Conservation (phyloP, 2,797 vertebrate genomes). For the Brotula barbata region DNA sequence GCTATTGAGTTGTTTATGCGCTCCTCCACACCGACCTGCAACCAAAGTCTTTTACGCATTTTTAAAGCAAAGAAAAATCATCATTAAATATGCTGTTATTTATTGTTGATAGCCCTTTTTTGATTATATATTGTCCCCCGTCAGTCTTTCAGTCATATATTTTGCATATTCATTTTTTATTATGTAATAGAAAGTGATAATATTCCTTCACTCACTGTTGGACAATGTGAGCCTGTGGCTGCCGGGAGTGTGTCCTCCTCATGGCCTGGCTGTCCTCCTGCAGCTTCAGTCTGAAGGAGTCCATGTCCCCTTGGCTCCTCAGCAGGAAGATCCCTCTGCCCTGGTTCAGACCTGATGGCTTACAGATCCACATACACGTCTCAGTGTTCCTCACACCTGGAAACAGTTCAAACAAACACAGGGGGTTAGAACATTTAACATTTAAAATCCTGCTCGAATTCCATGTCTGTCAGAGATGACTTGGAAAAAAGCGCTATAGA, state of each 20-base stretch:
- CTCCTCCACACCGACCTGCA: no score
- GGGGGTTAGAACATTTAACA: not conserved
- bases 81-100: no score
- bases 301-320: constrained; percentile 74
- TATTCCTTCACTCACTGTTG: constrained; percentile 78
- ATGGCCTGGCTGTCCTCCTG: constrained; percentile 57
- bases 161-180: no score
- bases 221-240: constrained; percentile 78
- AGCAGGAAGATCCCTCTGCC: constrained; percentile 90
- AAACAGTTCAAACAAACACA: constrained; percentile 6
- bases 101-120: no score
- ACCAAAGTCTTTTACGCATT: no score
- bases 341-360: constrained; percentile 86
- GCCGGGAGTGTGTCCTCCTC: constrained; percentile 53
- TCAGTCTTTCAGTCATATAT: no score
- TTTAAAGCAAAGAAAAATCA: no score
- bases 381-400: constrained; percentile 55
- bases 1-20: no score
- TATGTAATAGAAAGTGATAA: not conserved
- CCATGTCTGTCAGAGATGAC: no score
- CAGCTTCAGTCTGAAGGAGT: constrained; percentile 74
- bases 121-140: no score
- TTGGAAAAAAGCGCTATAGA: no score
- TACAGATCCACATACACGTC: constrained; percentile 88
- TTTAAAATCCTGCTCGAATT: no score